Base-by-base conservation (phyloP, 2,888 invertebrate species). In the Odontomyia ornata region DNA sequence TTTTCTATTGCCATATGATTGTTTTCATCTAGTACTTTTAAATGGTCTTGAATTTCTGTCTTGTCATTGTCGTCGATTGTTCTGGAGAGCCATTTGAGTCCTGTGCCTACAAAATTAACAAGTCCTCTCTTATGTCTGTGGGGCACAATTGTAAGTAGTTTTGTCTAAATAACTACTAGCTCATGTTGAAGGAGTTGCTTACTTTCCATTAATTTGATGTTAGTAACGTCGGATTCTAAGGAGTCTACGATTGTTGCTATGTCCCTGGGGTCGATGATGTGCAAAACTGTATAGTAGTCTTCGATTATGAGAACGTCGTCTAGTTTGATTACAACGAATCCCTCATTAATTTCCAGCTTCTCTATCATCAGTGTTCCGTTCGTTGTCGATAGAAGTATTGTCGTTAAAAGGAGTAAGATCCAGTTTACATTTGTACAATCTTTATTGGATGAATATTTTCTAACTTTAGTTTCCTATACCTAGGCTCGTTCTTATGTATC, bases 401-500 rank as follows among this genome's bases (percentile, higher is more conserved):
- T n/a, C n/a, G n/a, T n/a, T n/a, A n/a, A n/a, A n/a, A n/a, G n/a
- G n/a, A n/a, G n/a, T n/a, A n/a, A n/a, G n/a, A n/a, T n/a, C n/a
- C n/a, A n/a, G n/a, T 52, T 76, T 30, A 47, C 15, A 52, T 23
- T 25, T n/a, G 43, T 15, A 43, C 36, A 36, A 79, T 28, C 27
- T 72, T 76, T 23, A 79, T 25, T 64, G 23, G n/a, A n/a, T n/a
- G n/a, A n/a, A n/a, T n/a, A n/a, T n/a, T n/a, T n/a, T n/a, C n/a
- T n/a, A n/a, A n/a, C n/a, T n/a, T n/a, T n/a, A 36, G 27, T 77
- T 75, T 52, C 65, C 56, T 36, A 30, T 78, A 79, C 76, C 77
- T 78, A 69, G 77, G 77, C 75, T 79, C 79, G 43, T 80, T 30
- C 73, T 80, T 79, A 65, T 80, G 78, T 57, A 65, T 79, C 11